Evolutionary conservation across 1,140 invertebrate genomes (phyloP), one percentile per base, ranked within the genome.

Genomic region (Macrosteles quadrilineatus): DNA sequence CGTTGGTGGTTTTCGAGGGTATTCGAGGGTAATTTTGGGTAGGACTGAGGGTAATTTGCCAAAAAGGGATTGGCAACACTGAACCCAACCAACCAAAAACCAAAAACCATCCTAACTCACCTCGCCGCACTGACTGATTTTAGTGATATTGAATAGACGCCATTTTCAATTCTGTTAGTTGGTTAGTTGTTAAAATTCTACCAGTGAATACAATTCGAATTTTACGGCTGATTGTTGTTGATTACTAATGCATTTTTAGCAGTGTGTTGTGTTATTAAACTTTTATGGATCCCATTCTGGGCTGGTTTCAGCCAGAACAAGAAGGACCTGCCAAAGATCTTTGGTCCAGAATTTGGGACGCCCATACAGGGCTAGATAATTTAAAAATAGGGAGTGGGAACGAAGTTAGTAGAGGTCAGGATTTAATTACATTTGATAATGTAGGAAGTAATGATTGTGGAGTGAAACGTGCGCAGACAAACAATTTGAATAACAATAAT

Each of bases 271-370:
- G 47, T 50, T 17, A 50, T 11, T 3, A 27, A 59, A 45, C 6
- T 71, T 71, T 47, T 43, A 97, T 97, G 95, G 95, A 97, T 95
- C 92, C 94, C 83, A 90, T 88, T 85, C 93, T 96, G 83, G 93
- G 91, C 87, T 97, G 94, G 94, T 95, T 91, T 88, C 94, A 96
- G 87, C 94, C 94, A 81, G 96, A 98, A 88, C 95, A 98, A 86
- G 89, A 93, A 86, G 95, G 95, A 83, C 93, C 93, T 84, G 93
- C 95, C 77, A 92, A 95, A 85, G 87, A 91, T 79, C 87, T 77
- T 53, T 75, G 74, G 74, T 63, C 63, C n/a, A 65, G 63, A 32
- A 66, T 71, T 59, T 66, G 63, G 64, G 69, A 71, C 50, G 64
- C 69, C 53, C 69, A 69, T 69, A 59, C 63, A 40, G 62, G 21